Conservation (phyloP, 2,113 vertebrate species). For the Globicephala melas region DNA sequence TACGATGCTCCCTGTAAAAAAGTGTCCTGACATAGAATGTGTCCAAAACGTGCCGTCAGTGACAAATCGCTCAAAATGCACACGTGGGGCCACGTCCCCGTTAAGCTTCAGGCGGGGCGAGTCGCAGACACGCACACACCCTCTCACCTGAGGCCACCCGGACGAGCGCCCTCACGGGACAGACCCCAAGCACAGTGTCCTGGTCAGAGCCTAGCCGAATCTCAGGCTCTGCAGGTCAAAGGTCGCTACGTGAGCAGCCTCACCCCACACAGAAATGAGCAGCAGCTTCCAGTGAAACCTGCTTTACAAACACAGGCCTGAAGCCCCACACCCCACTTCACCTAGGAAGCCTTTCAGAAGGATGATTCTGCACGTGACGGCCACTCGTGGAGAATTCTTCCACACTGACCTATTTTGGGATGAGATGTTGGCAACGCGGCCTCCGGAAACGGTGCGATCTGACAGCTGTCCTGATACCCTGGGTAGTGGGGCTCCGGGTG, state of each 20-base stretch:
- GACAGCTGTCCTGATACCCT: constrained; percentile 84
- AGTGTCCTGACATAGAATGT: accelerated
- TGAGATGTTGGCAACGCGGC: constrained; percentile 83
- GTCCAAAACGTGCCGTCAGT: too few relatives aligned
- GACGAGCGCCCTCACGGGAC: not conserved
- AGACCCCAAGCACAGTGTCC: accelerated
- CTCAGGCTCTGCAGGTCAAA: not conserved
- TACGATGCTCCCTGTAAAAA: accelerated
- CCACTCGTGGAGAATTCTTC: accelerated
- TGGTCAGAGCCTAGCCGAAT: accelerated
- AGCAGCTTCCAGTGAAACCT: not conserved
- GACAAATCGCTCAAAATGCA: not conserved
- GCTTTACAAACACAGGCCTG: not conserved
- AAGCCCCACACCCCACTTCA: too few relatives aligned
- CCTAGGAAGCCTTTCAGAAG: accelerated
- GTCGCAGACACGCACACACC: not conserved
- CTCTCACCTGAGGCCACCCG: not conserved
- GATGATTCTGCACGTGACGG: not conserved
- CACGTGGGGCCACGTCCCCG: accelerated
- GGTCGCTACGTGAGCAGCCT: not conserved
- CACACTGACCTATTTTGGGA: constrained; percentile 82
- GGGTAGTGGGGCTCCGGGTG: constrained; percentile 86
- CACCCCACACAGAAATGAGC: too few relatives aligned
- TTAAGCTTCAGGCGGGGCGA: not conserved
- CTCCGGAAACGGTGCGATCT: constrained; percentile 83